Percentiles rank a stretch among this genome's conserved stretches.
Conservation (phyloP, 2,113 vertebrate genomes). For the Mellivora capensis region DNA sequence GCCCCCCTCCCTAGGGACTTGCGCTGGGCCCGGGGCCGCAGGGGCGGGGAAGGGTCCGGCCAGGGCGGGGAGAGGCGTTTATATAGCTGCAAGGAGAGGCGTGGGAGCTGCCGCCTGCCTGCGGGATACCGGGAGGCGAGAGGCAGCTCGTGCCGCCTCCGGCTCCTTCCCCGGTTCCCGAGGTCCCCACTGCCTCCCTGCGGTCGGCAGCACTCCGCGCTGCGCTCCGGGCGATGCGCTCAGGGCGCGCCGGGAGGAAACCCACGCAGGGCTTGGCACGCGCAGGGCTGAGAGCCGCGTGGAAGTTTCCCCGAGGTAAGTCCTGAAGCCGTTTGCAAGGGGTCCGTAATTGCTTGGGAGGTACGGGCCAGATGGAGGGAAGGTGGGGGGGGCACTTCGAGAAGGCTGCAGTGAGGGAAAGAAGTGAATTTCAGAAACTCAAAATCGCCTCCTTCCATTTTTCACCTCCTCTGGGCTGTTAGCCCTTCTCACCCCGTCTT, state of each 20-base stretch:
- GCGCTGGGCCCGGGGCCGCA: neutral
- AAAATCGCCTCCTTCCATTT: neutral
- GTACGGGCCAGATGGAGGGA: neutral
- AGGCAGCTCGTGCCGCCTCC: neutral
- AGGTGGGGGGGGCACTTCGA: rapidly evolving
- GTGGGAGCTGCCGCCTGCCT: neutral
- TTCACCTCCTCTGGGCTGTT: neutral
- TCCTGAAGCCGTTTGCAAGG: neutral
- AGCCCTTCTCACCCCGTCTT: neutral
- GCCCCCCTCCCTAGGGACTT: neutral
- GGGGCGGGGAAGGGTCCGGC: slow-evolving; percentile 55
- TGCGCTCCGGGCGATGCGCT: neutral
- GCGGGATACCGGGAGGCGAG: neutral
- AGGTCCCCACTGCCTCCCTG: neutral
- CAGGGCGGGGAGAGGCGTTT: slow-evolving; percentile 60
- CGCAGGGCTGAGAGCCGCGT: neutral
- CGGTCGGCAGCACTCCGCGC: rapidly evolving
- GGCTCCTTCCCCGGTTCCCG: neutral
- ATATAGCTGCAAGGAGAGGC: neutral
- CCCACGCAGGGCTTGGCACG: neutral
- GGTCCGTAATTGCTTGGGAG: neutral
- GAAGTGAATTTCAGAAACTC: neutral
- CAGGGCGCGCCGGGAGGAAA: neutral
- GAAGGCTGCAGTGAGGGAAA: neutral
- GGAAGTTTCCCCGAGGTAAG: slow-evolving; percentile 54